Evolutionary conservation across 1,140 invertebrate species (phyloP).

Genomic region (Acromyrmex heyeri): DNA sequence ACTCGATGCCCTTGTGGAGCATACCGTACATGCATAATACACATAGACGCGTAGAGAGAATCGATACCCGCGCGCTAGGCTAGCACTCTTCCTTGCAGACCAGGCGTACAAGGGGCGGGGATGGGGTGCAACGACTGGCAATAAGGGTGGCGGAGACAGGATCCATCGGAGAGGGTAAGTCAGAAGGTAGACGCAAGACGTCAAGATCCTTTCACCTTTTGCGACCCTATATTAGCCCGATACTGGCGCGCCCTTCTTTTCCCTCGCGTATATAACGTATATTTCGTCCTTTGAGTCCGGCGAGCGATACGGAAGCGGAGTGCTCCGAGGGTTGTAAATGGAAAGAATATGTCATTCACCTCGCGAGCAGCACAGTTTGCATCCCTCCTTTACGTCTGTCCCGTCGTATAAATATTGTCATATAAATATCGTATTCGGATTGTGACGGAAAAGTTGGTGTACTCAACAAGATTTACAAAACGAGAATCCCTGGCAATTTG

Average conservation of each 20-base stretch:
- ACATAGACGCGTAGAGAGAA: constrained; percentile 44
- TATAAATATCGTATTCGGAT: constrained; percentile 36
- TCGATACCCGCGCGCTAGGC: constrained; percentile 62
- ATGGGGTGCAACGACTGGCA: constrained; percentile 23
- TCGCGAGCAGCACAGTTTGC: constrained; percentile 32
- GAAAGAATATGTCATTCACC: constrained; percentile 53
- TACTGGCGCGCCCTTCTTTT: constrained; percentile 54
- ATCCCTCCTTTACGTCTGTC: constrained; percentile 31
- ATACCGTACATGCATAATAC: constrained; percentile 57
- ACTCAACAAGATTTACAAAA: constrained; percentile 14
- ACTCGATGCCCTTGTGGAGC: constrained; percentile 68
- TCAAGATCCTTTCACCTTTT: constrained; percentile 61
- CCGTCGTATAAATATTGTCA: constrained; percentile 31
- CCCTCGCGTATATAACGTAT: constrained; percentile 38
- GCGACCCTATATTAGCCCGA: constrained; percentile 63
- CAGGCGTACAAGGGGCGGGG: neutral
- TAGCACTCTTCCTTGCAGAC: constrained; percentile 43
- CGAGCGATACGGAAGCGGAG: constrained; percentile 22
- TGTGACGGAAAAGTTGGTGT: neutral
- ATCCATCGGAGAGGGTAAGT: constrained; percentile 37
- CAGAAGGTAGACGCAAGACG: constrained; percentile 49
- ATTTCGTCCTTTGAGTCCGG: constrained; percentile 60
- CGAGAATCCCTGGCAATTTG: neutral
- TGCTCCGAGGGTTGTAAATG: constrained; percentile 55
- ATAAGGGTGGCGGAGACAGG: constrained; percentile 47